phyloP scores from a whole-genome alignment of 1,140 invertebrate genomes.

The Tachypleus tridentatus region DNA sequence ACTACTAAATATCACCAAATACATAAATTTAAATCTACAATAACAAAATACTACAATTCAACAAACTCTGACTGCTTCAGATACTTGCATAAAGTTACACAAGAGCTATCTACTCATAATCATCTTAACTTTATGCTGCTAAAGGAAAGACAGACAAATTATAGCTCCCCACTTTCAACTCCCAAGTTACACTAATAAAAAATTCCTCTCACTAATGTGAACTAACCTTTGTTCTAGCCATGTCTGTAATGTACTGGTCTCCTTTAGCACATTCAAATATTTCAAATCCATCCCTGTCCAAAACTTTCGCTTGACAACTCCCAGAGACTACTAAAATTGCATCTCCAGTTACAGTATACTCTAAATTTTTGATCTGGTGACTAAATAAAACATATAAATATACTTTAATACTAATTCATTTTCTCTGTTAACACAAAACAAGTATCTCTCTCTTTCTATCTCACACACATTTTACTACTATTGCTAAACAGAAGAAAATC shows the following conservation, averaged over 20 bases:
- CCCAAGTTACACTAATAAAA: neutral
- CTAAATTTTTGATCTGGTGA: conserved; percentile 78
- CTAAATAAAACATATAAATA: conserved; percentile 31
- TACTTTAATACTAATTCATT: neutral
- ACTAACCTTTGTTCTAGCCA: conserved; percentile 68
- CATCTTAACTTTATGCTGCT: neutral
- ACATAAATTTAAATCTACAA: no score
- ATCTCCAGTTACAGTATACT: conserved; percentile 90
- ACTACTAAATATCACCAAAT: no score
- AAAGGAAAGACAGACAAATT: conserved; percentile 3
- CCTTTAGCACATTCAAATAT: conserved; percentile 84
- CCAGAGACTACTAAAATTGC: conserved; percentile 88
- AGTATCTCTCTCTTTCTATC: no score
- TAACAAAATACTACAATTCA: no score
- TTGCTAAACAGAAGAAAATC: no score
- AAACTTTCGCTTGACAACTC: conserved; percentile 69
- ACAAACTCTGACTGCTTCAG: no score
- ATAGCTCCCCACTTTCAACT: neutral
- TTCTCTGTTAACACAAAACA: no score
- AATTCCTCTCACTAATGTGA: conserved; percentile 1
- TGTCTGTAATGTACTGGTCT: conserved; percentile 92
- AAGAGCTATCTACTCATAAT: no score
- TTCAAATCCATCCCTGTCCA: conserved; percentile 94
- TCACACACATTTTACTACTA: no score
- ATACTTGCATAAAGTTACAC: no score